Conservation (phyloP, 2,888 invertebrate genomes). For the Cabera pusaria region DNA sequence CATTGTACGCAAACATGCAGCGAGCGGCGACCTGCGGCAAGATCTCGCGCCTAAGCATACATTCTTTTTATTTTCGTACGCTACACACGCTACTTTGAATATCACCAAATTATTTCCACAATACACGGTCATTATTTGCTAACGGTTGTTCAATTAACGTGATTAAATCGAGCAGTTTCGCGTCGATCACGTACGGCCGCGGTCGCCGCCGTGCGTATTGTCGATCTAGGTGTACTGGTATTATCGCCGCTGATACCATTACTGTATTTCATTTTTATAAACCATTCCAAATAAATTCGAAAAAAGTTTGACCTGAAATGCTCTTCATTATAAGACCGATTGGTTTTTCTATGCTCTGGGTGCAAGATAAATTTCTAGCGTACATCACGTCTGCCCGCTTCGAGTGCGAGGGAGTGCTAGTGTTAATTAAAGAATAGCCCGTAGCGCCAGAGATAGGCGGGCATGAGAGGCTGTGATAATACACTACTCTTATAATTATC, state of each 20-base stretch:
- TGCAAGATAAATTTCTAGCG: constrained; percentile 49
- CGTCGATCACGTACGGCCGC: constrained; percentile 65
- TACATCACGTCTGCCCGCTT: constrained; percentile 52
- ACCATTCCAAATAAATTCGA: constrained; percentile 18
- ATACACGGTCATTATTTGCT: constrained; percentile 72
- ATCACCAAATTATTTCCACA: constrained; percentile 76
- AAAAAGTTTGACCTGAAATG: constrained; percentile 37
- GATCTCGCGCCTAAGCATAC: constrained; percentile 10
- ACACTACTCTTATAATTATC: constrained; percentile 46
- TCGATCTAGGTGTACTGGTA: constrained; percentile 45
- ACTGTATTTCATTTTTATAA: constrained; percentile 23
- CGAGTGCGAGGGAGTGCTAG: constrained; percentile 48
- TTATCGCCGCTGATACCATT: constrained; percentile 30
- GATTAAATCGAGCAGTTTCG: constrained; percentile 71
- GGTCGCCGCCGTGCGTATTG: constrained; percentile 42
- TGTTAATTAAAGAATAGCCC: constrained; percentile 62
- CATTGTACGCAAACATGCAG: constrained; percentile 57
- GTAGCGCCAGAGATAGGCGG: constrained; percentile 29
- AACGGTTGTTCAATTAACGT: constrained; percentile 79
- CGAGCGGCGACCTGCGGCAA: constrained; percentile 18
- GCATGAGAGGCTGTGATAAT: constrained; percentile 39
- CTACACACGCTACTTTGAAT: constrained; percentile 61
- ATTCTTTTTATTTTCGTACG: constrained; percentile 48
- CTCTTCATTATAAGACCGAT: constrained; percentile 36
- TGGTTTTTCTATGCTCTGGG: constrained; percentile 41